Conservation (phyloP, 2,797 vertebrate genomes). For the Buceros bicornis region DNA sequence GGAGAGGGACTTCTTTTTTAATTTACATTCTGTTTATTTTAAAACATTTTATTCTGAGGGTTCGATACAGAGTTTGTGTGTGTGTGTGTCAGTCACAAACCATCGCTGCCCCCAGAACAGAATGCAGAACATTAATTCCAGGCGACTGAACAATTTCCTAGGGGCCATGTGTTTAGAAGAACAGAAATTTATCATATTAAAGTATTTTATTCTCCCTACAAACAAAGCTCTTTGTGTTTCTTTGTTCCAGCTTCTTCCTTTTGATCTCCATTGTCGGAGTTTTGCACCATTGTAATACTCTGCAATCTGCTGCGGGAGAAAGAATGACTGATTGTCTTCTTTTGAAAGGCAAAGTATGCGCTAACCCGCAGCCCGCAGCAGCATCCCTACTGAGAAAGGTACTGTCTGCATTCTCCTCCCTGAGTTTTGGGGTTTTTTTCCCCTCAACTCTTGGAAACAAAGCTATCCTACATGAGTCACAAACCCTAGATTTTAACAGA, state of each 20-base stretch:
- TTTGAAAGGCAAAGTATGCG: slow-evolving; percentile 45
- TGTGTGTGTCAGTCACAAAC: slow-evolving; percentile 21
- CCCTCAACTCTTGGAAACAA: slow-evolving; percentile 62
- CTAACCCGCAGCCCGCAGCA: neutral
- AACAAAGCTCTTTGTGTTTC: slow-evolving; percentile 46
- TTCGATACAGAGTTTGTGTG: neutral
- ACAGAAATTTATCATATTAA: slow-evolving; percentile 31
- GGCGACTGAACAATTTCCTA: slow-evolving; percentile 56
- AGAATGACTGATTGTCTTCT: slow-evolving; percentile 55
- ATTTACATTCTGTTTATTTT: slow-evolving; percentile 6
- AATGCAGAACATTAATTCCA: slow-evolving; percentile 46
- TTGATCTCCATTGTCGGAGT: slow-evolving; percentile 53
- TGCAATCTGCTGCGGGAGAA: slow-evolving; percentile 36
- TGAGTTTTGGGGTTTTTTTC: neutral
- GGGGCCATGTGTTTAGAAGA: slow-evolving; percentile 45
- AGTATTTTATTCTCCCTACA: slow-evolving; percentile 33
- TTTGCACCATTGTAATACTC: slow-evolving; percentile 29
- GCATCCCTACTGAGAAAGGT: slow-evolving; percentile 72
- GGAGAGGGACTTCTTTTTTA: neutral
- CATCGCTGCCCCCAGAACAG: neutral
- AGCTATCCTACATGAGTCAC: slow-evolving; percentile 52
- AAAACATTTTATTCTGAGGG: slow-evolving; percentile 1
- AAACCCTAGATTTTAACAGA: slow-evolving; percentile 66
- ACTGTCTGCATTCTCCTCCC: slow-evolving; percentile 22
- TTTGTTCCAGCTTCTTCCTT: slow-evolving; percentile 56